These are phyloP conservation scores for Coelinius sp. DNA, from an alignment of 2,888 invertebrate genomes.

Conservation along the genomic window DNA sequence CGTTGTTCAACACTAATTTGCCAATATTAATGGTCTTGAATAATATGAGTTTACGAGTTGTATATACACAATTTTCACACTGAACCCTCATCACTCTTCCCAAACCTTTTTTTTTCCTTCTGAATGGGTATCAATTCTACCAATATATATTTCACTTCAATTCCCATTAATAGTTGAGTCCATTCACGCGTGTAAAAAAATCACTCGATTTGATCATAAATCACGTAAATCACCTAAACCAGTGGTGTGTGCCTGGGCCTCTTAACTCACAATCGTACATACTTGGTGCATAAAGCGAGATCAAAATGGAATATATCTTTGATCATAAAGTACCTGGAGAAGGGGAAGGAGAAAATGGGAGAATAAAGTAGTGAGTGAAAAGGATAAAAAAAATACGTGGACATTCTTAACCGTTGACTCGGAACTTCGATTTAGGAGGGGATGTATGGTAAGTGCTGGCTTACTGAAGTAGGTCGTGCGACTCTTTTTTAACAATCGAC, in stretches of 20 bases:
- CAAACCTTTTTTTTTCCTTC: neutral
- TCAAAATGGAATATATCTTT: slow-evolving; percentile 31
- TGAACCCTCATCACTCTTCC: neutral
- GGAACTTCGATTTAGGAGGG: slow-evolving; percentile 37
- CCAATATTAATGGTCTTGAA: slow-evolving; percentile 54
- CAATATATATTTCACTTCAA: slow-evolving; percentile 2
- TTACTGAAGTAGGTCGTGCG: slow-evolving; percentile 27
- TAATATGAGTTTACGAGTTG: slow-evolving; percentile 48
- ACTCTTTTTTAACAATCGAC: slow-evolving; percentile 3
- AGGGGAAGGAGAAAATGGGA: neutral
- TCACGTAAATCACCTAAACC: slow-evolving; percentile 61
- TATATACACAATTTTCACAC: slow-evolving; percentile 15
- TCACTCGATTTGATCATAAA: slow-evolving; percentile 59
- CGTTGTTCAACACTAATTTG: slow-evolving; percentile 58
- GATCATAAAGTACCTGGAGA: slow-evolving; percentile 30
- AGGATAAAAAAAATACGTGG: slow-evolving; percentile 37
- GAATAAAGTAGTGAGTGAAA: slow-evolving; percentile 18
- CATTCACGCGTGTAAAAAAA: slow-evolving; percentile 19
- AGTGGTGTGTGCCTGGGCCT: slow-evolving; percentile 14
- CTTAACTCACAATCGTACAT: slow-evolving; percentile 69
- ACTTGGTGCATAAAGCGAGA: slow-evolving; percentile 58
- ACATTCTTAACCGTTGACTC: slow-evolving; percentile 40
- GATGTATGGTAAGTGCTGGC: slow-evolving; percentile 34
- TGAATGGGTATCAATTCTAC: no score
- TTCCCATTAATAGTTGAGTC: slow-evolving; percentile 40